These are phyloP conservation scores for Lophotis ruficrista DNA, from an alignment of 2,113 vertebrate species.

Conservation along the genomic window DNA sequence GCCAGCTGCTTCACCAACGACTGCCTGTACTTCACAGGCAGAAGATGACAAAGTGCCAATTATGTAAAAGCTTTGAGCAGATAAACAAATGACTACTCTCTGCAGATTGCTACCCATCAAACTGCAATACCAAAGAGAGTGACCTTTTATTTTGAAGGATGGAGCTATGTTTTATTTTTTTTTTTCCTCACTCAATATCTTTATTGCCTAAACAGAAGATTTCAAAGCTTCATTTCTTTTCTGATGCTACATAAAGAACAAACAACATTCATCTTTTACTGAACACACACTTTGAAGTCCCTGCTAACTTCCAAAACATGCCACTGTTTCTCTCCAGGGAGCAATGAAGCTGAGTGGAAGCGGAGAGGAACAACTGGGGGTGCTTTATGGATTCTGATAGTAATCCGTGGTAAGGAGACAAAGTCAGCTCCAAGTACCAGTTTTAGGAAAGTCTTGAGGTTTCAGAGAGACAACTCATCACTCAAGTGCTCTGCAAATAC, in stretches of 20 bases:
- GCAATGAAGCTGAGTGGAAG: background rate
- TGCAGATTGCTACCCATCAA: constrained; percentile 1
- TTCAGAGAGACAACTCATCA: background rate
- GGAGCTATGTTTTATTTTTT: background rate
- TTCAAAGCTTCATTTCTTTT: background rate
- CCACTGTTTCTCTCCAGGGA: background rate
- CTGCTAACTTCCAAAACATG: background rate
- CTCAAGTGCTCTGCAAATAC: background rate
- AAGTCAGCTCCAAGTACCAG: background rate
- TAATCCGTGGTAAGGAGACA: background rate
- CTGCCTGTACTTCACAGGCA: background rate
- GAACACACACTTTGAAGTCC: background rate
- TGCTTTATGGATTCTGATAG: background rate
- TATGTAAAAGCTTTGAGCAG: constrained; percentile 21
- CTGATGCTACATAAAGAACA: background rate
- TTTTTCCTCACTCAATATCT: background rate
- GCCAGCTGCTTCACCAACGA: background rate
- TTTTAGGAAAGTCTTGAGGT: background rate
- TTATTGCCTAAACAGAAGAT: background rate
- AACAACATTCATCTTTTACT: background rate
- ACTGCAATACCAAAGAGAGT: background rate
- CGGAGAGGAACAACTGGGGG: background rate
- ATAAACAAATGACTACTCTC: background rate
- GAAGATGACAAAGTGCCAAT: background rate
- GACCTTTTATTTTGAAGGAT: background rate